Evolutionary conservation across 2,797 vertebrate genomes (phyloP), one percentile per base, ranked within the genome.

Genomic region (Pseudotriccus pelzelni): DNA sequence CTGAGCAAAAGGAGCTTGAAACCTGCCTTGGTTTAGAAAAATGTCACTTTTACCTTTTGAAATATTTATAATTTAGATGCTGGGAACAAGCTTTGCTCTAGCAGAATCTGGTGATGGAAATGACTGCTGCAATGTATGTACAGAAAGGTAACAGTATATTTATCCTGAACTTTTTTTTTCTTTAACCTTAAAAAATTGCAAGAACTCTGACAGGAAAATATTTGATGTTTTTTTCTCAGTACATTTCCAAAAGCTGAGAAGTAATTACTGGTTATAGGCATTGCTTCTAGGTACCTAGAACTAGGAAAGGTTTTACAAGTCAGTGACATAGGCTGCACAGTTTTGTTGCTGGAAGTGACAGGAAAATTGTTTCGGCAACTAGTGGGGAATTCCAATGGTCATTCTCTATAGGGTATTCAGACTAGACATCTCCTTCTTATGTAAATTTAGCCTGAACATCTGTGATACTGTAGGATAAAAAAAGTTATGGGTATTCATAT

Each of bases 1-100:
- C 16, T 94, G 83, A 94, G 55, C 37, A 84, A 86, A 91, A 58
- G 74, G 68, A 73, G 43, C 55, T 91, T 96, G 69, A 96, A 96
- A 73, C 59, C 41, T 81, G 77, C 39, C 50, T 68, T 78, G 19
- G 55, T 87, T 91, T 90, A 81, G 72, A 94, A 91, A 91, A 89
- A 59, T 52, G 27, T 50, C 46, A 32, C 67, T 76, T 90, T 24
- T 60, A 39, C 39, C 39, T 89, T 93, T 84, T 69, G 63, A 80
- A 93, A 84, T 78, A 88, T 53, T 83, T 87, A 60, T 63, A 82
- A 86, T 86, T 90, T 90, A 67, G 30, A 56, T 79, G 43, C 39
- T 70, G 84, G 62, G 47, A 79, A 53, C 69, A 59, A 89, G 30
- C 20, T 86, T 88, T 89, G 27, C 87, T 78, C 70, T 89, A 84